Base-by-base conservation (phyloP, 2,797 vertebrate genomes). In the Sebastes vulpes region DNA sequence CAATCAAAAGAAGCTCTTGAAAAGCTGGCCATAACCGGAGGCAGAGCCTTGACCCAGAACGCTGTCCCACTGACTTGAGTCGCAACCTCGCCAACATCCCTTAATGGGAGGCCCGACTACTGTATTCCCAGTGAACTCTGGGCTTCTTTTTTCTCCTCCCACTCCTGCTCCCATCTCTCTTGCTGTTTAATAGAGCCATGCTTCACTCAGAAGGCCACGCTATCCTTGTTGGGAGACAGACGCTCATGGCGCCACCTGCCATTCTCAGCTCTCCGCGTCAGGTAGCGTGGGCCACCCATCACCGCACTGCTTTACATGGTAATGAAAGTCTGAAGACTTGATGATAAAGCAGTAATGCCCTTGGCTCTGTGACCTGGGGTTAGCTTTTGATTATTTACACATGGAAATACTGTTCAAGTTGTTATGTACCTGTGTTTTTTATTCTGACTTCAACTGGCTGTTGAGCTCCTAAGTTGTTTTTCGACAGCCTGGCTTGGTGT, bases 1-100 rank as follows among this genome's bases (percentile, higher is more conserved):
- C 93, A 95, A 95, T 96, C 95, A 96, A 95, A 95, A 93, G 88
- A 85, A 90, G 79, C 91, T 90, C 89, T 93, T 90, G 88, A 94
- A 95, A 91, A 89, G 84, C 85, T 73, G 87, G 81, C 88, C 89
- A 87, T 94, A 94, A 95, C 94, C 88, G 48, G 81, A 88, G 93
- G 90, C 89, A 79, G 72, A 90, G 94, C 94, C 94, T 95, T 96
- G 95, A 96, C 95, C 95, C 85, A 91, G 85, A 94, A 93, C 78
- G 6, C 77, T 85, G 85, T 89, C 90, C 94, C 85, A 86, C 85
- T 93, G 91, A 92, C 93, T 92, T 3, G 18, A 87, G 79, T 75
- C 58, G 4, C 81, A 86, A 90, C 92, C 90, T 79, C 80, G 32
- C 77, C 69, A 75, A 10, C 79, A 73, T 72, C 80, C 69, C 85